These are phyloP conservation scores for Synanthedon tipuliformis DNA, from an alignment of 2,888 invertebrate species.

Conservation along the genomic window DNA sequence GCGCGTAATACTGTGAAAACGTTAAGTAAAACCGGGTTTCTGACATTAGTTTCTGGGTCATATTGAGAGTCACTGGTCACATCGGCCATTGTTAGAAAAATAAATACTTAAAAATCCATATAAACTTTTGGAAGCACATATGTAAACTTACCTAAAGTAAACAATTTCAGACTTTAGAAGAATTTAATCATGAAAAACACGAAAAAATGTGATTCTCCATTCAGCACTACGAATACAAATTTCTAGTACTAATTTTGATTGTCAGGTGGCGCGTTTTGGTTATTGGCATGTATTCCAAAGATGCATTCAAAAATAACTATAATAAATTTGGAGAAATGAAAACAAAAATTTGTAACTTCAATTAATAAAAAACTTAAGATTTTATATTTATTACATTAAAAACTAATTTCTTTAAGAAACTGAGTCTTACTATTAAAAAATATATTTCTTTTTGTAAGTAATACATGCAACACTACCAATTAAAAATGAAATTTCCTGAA, in stretches of 20 bases:
- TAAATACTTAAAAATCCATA: conserved; percentile 12
- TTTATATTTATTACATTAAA: no score
- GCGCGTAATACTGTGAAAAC: conserved; percentile 35
- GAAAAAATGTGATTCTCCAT: conserved; percentile 65
- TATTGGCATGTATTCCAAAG: background rate
- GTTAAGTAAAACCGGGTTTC: conserved; percentile 54
- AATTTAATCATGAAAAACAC: conserved; percentile 63
- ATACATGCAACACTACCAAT: no score
- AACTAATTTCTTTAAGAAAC: no score
- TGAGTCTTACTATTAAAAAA: no score
- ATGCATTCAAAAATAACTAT: no score
- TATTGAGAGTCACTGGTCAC: conserved; percentile 32
- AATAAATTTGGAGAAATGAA: no score
- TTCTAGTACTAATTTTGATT: conserved; percentile 50
- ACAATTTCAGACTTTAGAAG: conserved; percentile 54
- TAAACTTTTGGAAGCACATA: conserved; percentile 11
- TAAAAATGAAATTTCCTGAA: no score
- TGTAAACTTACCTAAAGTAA: conserved; percentile 55
- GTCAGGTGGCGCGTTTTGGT: conserved; percentile 33
- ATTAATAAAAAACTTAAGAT: no score
- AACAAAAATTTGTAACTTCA: no score
- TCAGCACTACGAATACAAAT: conserved; percentile 70
- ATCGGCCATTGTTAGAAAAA: conserved; percentile 26
- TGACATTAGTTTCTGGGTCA: conserved; percentile 64
- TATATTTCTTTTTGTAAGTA: no score